Conservation (phyloP, 1,140 invertebrate genomes). For the Hyles vespertilio region DNA sequence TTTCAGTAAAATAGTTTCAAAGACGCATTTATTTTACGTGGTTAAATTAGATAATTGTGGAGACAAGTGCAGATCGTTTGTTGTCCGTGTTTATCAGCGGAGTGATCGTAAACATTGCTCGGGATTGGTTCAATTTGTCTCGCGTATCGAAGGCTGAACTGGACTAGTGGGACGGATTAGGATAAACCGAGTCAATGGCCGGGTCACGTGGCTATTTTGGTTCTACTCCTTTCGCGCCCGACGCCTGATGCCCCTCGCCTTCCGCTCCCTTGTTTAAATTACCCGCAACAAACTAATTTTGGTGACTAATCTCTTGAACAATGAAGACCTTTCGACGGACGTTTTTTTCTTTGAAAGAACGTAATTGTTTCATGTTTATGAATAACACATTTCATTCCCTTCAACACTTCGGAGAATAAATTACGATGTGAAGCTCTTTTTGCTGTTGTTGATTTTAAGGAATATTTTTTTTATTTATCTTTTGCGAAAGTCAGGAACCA, state of each 20-base stretch:
- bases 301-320: conserved; percentile 53
- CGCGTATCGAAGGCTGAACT: conserved; percentile 54
- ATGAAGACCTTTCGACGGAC: conserved; percentile 15
- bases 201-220: conserved; percentile 71
- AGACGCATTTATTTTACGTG: no score
- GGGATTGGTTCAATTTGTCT: conserved; percentile 30
- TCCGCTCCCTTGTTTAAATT: conserved; percentile 47
- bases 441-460: no score
- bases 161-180: conserved; percentile 74
- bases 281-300: conserved; percentile 58
- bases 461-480: no score
- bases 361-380: background rate
- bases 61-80: background rate
- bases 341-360: conserved; percentile 1
- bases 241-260: conserved; percentile 33
- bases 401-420: background rate
- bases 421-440: no score
- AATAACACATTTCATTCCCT: background rate
- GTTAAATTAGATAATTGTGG: no score
- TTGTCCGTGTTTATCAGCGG: background rate
- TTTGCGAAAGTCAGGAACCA: no score
- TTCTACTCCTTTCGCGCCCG: conserved; percentile 39
- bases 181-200: conserved; percentile 73
- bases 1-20: no score
- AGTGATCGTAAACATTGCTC: background rate